Conservation (phyloP, 2,888 invertebrate genomes). For the Empis stercorea region DNA sequence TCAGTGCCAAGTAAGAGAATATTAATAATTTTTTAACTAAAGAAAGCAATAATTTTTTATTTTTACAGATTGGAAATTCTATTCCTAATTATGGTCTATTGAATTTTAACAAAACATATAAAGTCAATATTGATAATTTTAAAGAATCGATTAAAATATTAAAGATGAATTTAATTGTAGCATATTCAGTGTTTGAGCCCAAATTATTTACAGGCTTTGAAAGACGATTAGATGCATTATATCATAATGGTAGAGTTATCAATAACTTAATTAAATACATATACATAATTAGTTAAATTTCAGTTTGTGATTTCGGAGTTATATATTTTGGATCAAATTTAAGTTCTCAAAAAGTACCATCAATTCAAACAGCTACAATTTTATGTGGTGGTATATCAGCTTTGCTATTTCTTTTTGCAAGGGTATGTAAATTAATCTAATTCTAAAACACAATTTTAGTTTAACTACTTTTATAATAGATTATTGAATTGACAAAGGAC, state of each 20-base stretch:
- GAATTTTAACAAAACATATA: conserved; percentile 23
- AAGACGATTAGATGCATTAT: conserved; percentile 8
- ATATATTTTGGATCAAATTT: conserved; percentile 27
- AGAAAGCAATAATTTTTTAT: neutral
- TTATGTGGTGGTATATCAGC: conserved; percentile 48
- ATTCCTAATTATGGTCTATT: conserved; percentile 31
- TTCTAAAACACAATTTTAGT: no score
- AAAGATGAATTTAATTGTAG: conserved; percentile 46
- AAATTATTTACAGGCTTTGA: conserved; percentile 36
- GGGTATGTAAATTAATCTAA: conserved; percentile 34
- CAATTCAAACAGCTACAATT: conserved; percentile 28
- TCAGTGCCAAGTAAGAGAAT: conserved; percentile 25
- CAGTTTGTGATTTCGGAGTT: conserved; percentile 23
- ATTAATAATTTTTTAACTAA: neutral
- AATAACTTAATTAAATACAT: neutral
- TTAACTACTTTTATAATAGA: conserved; percentile 28
- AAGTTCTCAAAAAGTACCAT: conserved; percentile 22
- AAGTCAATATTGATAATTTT: conserved; percentile 22
- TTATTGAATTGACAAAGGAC: conserved; percentile 49
- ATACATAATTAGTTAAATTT: conserved; percentile 1
- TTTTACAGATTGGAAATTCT: conserved; percentile 21
- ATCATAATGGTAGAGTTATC: neutral
- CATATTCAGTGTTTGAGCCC: conserved; percentile 51
- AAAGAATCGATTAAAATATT: conserved; percentile 39
- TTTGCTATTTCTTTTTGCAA: conserved; percentile 53